Conservation (phyloP, 2,888 invertebrate species). For the Heliconius ismenius region DNA sequence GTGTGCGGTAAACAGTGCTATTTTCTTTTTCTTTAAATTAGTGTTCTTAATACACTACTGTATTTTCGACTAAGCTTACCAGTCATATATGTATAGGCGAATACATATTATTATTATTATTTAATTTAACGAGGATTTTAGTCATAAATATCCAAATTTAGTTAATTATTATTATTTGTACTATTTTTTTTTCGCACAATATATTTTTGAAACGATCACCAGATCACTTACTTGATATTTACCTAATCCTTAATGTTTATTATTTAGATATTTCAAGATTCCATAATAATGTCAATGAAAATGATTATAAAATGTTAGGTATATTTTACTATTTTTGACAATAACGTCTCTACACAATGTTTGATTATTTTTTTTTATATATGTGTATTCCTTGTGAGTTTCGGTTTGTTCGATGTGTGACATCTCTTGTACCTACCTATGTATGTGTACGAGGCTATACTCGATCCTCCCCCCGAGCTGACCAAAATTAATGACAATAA, state of each 20-base stretch:
- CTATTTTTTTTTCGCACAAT: constrained; percentile 65
- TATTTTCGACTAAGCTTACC: constrained; percentile 80
- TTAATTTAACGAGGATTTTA: constrained; percentile 80
- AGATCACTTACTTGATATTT: constrained; percentile 59
- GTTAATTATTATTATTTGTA: constrained; percentile 75
- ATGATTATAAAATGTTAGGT: constrained; percentile 55
- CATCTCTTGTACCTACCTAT: constrained; percentile 45
- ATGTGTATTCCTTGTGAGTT: constrained; percentile 11
- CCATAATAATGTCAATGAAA: constrained; percentile 51
- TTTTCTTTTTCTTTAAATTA: constrained; percentile 67
- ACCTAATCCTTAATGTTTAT: constrained; percentile 63
- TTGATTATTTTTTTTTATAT: constrained; percentile 12
- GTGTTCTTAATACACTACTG: constrained; percentile 74
- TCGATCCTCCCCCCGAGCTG: constrained; percentile 64
- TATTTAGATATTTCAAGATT: constrained; percentile 55
- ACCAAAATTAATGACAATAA: constrained; percentile 80
- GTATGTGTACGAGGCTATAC: constrained; percentile 43
- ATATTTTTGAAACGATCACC: constrained; percentile 71
- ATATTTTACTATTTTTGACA: constrained; percentile 55
- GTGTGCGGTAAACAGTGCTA: constrained; percentile 66
- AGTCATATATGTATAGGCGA: constrained; percentile 80
- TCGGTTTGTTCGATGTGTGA: constrained; percentile 35
- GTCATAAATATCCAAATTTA: constrained; percentile 82
- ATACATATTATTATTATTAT: constrained; percentile 63
- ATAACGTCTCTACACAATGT: constrained; percentile 49